Evolutionary conservation across 2,888 invertebrate species (phyloP).

Genomic region (Stegana nigrithorax): DNA sequence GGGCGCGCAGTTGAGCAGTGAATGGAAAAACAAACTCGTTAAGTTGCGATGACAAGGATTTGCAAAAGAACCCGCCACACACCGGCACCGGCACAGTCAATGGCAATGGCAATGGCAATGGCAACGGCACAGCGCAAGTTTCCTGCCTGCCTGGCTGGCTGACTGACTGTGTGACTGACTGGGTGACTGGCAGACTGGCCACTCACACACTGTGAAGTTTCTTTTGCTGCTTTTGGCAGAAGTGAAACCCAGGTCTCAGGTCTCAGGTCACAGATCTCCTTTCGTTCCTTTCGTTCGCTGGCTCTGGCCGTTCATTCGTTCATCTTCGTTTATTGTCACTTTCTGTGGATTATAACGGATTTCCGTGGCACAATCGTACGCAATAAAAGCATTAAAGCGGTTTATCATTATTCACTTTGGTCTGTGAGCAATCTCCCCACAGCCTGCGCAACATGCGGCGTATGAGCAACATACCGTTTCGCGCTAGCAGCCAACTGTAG

Average conservation of each 20-base stretch:
- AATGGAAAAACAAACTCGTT: conserved; percentile 22
- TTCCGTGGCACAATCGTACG: conserved; percentile 55
- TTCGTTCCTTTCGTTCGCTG: not conserved
- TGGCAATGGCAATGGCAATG: conserved; percentile 30
- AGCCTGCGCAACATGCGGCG: conserved; percentile 26
- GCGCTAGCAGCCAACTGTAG: too few relatives aligned
- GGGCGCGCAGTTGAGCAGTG: too few relatives aligned
- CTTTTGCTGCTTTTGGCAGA: too few relatives aligned
- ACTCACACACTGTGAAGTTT: conserved; percentile 15
- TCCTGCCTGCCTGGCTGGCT: too few relatives aligned
- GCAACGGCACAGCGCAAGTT: not conserved
- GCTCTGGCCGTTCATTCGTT: conserved; percentile 24
- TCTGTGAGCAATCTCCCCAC: not conserved
- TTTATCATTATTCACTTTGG: conserved; percentile 61
- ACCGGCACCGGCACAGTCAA: not conserved
- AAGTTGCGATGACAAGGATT: conserved; percentile 36
- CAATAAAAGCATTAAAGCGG: conserved; percentile 61
- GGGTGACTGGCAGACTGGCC: conserved; percentile 2
- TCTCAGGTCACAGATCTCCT: not conserved
- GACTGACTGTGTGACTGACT: too few relatives aligned
- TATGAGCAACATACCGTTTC: conserved; percentile 42
- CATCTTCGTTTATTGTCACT: conserved; percentile 57
- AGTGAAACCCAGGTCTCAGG: too few relatives aligned
- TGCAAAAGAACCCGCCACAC: conserved; percentile 16
- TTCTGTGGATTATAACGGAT: conserved; percentile 61